Evolutionary conservation across 2,888 invertebrate species (phyloP), one percentile per base, ranked within the genome.

Genomic region (Apodemia zela): DNA sequence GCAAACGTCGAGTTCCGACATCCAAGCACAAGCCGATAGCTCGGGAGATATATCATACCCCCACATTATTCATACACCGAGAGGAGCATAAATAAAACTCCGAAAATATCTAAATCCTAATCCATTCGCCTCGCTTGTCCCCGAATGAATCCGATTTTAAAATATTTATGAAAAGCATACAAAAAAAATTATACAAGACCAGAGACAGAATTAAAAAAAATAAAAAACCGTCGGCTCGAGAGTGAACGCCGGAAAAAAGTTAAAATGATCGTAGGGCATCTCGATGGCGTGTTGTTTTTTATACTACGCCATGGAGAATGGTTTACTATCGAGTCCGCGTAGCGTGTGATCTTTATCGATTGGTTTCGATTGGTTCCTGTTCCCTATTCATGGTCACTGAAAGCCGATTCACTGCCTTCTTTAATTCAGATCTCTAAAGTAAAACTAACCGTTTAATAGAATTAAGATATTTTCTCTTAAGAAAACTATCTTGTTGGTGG

Each of bases 51-150:
- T 79, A 85, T 82, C 82, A 80, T 77, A 74, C 78, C 76, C 80
- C 75, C 81, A 82, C 85, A 84, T 88, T 87, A 89, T 88, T 90
- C 90, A 89, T 90, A 89, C 86, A 89, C 86, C 87, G 87, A 87
- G 89, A 85, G 81, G 79, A 77, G 84, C 85, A 90, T 89, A 90
- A 87, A 89, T 89, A 87, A 90, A 83, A 79, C 71, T 80, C 87
- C 87, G 81, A 89, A 89, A 89, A 89, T 89, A 89, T 89, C 89
- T 87, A 89, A 89, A 85, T 87, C 86, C 87, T 89, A 89, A 91
- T 89, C 89, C 89, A 89, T 90, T 89, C 86, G 89, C 77, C 80
- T 79, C 88, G 90, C 79, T 76, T 86, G 89, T 89, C 90, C 82
- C 89, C 87, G 85, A 69, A 78, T 83, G 89, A 87, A 87, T 88